Evolutionary conservation across 2,888 invertebrate genomes (phyloP).

Genomic region (Ophioninae sp.): DNA sequence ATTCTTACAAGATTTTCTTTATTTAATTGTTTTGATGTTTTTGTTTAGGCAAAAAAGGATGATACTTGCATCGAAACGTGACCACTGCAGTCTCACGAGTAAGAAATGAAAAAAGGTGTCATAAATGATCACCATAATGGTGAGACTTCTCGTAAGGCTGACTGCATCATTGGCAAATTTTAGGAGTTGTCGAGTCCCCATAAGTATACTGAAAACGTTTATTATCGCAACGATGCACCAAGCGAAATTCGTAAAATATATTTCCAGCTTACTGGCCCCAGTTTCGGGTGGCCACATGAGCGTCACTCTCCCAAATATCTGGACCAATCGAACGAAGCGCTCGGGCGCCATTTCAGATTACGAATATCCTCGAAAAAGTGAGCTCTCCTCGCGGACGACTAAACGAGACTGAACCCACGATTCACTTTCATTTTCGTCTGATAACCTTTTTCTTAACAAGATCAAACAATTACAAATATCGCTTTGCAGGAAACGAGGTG

Average conservation of each 20-base stretch:
- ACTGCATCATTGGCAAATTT: neutral
- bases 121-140: neutral
- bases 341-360: slow-evolving; percentile 36
- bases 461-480: neutral
- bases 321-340: slow-evolving; percentile 36
- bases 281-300: slow-evolving; percentile 68
- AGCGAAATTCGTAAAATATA: slow-evolving; percentile 57
- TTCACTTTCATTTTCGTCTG: neutral
- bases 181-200: slow-evolving; percentile 38
- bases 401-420: slow-evolving; percentile 11
- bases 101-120: slow-evolving; percentile 42
- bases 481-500: neutral
- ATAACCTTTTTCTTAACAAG: neutral
- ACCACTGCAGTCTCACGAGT: slow-evolving; percentile 36
- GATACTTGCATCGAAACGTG: slow-evolving; percentile 56
- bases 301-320: slow-evolving; percentile 64
- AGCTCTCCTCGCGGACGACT: neutral
- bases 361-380: neutral
- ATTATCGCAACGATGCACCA: slow-evolving; percentile 59
- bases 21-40: no score
- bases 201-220: slow-evolving; percentile 61
- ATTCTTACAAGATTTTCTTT: no score
- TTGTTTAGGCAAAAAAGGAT: neutral
- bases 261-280: slow-evolving; percentile 41
- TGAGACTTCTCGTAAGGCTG: neutral